Evolutionary conservation across 2,113 vertebrate genomes (phyloP).

Genomic region (Charadrius vociferus): DNA sequence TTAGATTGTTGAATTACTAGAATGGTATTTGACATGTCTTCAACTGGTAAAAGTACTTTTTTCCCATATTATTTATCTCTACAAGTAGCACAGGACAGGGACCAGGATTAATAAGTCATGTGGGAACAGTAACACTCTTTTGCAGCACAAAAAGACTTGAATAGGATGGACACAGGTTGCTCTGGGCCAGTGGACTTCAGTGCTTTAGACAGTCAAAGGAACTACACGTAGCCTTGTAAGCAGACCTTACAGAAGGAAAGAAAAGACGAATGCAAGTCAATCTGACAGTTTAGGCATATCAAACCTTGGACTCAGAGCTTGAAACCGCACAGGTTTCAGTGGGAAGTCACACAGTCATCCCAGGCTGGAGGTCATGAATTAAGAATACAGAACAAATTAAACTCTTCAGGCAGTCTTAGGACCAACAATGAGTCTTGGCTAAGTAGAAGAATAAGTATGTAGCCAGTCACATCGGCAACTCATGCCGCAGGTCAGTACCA

Average conservation of each 20-base stretch:
- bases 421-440: not conserved
- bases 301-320: not conserved
- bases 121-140: not conserved
- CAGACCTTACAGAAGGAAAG: not conserved
- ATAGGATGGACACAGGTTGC: not conserved
- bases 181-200: not conserved
- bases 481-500: accelerated
- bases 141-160: not conserved
- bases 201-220: not conserved
- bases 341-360: not conserved
- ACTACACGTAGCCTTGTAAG: not conserved
- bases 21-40: not conserved
- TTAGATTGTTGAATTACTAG: not conserved
- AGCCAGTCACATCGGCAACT: not conserved
- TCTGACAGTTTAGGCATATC: not conserved
- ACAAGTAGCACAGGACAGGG: not conserved
- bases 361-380: not conserved
- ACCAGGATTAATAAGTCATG: not conserved
- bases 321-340: not conserved
- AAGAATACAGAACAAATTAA: not conserved
- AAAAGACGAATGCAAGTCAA: not conserved
- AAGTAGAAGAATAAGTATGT: not conserved
- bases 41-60: not conserved
- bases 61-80: not conserved
- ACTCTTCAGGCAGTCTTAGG: not conserved